Percentiles rank a stretch among this genome's conserved stretches.
These are phyloP conservation scores for Hystrix brachyura DNA, from an alignment of 2,113 vertebrate genomes.

Conservation along the genomic window DNA sequence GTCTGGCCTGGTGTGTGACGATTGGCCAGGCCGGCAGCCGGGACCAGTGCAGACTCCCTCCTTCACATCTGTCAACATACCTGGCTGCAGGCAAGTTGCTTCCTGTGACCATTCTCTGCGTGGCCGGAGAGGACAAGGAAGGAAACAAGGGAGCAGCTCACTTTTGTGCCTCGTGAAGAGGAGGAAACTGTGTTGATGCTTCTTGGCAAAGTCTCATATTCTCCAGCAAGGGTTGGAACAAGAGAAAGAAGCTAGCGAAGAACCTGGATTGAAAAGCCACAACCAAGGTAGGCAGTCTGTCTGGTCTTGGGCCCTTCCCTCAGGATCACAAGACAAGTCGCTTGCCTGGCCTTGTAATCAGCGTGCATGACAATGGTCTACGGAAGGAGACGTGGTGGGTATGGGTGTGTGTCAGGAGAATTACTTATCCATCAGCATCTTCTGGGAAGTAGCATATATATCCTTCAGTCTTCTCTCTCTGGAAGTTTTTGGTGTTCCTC, in stretches of 20 bases:
- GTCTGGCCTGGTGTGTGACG: conserved; percentile 17
- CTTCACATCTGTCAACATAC: conserved; percentile 78
- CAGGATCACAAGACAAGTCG: background rate
- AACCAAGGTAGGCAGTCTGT: conserved; percentile 55
- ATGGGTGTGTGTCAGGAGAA: background rate
- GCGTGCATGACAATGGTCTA: background rate
- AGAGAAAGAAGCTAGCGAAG: background rate
- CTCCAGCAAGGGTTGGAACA: background rate
- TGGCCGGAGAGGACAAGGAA: background rate
- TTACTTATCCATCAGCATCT: background rate
- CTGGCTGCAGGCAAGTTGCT: conserved; percentile 20
- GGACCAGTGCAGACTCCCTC: conserved; percentile 52
- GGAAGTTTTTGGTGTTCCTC: background rate
- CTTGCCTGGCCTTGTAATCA: background rate
- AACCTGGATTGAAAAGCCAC: background rate
- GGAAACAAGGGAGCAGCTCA: background rate
- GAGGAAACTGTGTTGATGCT: background rate
- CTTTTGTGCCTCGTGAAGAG: background rate
- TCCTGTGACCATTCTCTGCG: conserved; percentile 19
- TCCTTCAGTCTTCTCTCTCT: background rate
- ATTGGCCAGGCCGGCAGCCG: conserved; percentile 69
- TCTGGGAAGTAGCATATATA: background rate
- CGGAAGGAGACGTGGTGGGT: background rate
- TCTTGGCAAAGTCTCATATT: background rate
- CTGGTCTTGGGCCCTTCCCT: background rate